A percentile compares a stretch with the other conserved stretches of the same genome.
These are phyloP conservation scores for Mythimna loreyi DNA, from an alignment of 2,888 invertebrate genomes.

Conservation along the genomic window DNA sequence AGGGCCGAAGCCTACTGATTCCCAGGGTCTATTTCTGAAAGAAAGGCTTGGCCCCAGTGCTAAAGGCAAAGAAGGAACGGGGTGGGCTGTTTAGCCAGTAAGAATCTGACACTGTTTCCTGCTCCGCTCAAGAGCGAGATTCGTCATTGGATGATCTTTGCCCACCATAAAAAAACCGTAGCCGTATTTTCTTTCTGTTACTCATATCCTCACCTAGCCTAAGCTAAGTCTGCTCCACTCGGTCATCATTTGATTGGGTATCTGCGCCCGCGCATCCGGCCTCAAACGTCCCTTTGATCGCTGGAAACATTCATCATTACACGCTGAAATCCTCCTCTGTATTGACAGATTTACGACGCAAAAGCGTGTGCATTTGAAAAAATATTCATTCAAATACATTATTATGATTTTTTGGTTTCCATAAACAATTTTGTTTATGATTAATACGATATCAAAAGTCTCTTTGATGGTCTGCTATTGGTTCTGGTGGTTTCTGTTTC, in stretches of 20 bases:
- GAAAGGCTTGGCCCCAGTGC: too few relatives aligned
- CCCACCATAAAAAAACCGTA: too few relatives aligned
- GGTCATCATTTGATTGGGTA: conserved; percentile 57
- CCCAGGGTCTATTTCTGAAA: too few relatives aligned
- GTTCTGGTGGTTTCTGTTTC: conserved; percentile 41
- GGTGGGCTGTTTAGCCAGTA: too few relatives aligned
- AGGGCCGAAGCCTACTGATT: too few relatives aligned
- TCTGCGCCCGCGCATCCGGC: conserved; percentile 60
- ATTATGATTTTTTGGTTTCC: conserved; percentile 60
- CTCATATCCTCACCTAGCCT: conserved; percentile 19
- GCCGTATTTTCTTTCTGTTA: too few relatives aligned
- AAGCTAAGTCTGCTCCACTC: conserved; percentile 39
- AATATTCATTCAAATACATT: conserved; percentile 65
- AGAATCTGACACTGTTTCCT: too few relatives aligned
- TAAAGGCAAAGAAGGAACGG: too few relatives aligned
- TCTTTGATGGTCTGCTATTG: conserved; percentile 57
- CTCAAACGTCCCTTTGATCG: conserved; percentile 68
- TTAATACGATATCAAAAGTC: conserved; percentile 62
- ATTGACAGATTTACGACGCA: conserved; percentile 74
- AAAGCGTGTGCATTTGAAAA: conserved; percentile 62
- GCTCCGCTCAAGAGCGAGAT: too few relatives aligned
- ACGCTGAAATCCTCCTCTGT: conserved; percentile 63
- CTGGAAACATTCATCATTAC: conserved; percentile 72
- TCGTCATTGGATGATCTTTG: too few relatives aligned
- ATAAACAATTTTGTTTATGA: conserved; percentile 66